A percentile compares a stretch with the other conserved stretches of the same genome.
phyloP scores from a whole-genome alignment of 2,888 invertebrate species.

The Yponomeuta evonymella region DNA sequence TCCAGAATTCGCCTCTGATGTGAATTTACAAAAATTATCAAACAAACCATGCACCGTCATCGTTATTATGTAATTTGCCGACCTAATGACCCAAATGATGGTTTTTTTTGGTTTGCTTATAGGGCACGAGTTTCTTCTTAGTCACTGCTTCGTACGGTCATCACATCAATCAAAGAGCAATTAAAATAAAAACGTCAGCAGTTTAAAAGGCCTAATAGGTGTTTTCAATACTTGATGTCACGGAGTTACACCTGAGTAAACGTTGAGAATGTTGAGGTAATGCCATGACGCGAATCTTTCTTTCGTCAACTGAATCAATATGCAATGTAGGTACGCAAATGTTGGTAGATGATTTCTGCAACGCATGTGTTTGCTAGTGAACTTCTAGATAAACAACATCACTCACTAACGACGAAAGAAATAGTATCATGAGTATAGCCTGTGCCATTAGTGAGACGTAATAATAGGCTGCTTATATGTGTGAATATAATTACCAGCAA shows the following conservation, averaged over 20 bases:
- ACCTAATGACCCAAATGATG: constrained; percentile 2
- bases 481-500: no score
- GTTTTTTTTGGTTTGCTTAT: background rate
- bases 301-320: background rate
- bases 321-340: background rate
- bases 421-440: no score
- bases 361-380: no score
- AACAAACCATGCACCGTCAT: background rate
- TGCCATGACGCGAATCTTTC: background rate
- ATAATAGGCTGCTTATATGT: no score
- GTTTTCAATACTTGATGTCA: background rate
- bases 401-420: no score
- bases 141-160: background rate
- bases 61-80: constrained; percentile 6
- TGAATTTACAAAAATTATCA: no score
- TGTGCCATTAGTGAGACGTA: no score
- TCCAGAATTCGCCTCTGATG: no score
- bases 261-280: background rate
- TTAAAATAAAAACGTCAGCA: background rate
- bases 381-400: no score
- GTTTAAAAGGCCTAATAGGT: background rate
- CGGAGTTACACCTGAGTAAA: background rate
- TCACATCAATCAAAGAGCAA: background rate
- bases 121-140: background rate
- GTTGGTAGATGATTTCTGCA: no score